These are phyloP conservation scores for Folsomia candida DNA, from an alignment of 2,888 invertebrate species.

Conservation along the genomic window DNA sequence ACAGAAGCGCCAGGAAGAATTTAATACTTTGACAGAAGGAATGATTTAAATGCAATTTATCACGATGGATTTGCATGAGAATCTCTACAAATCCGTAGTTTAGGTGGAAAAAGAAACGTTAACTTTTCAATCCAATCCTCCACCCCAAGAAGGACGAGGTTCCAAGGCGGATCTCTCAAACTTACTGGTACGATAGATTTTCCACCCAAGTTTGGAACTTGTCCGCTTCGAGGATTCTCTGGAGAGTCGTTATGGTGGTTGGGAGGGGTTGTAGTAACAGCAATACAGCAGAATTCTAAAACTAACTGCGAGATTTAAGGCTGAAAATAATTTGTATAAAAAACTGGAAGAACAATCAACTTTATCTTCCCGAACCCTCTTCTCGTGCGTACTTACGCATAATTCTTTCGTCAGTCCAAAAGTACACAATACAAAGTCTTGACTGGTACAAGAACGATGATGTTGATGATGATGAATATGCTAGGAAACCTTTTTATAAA, in stretches of 20 bases:
- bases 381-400: too few relatives aligned
- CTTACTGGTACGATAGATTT: background rate
- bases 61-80: background rate
- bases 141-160: too few relatives aligned
- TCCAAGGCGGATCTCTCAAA: too few relatives aligned
- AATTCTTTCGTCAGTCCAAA: too few relatives aligned
- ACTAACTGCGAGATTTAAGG: too few relatives aligned
- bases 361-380: too few relatives aligned
- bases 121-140: too few relatives aligned
- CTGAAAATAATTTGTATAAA: too few relatives aligned
- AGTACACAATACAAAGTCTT: background rate
- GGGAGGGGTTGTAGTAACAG: background rate
- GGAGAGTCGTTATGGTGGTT: background rate
- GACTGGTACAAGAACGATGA: background rate
- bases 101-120: background rate
- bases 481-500: background rate
- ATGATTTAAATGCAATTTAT: slow-evolving; percentile 2
- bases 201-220: background rate
- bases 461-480: slow-evolving; percentile 13
- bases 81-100: background rate
- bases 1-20: too few relatives aligned
- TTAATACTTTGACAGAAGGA: background rate
- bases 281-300: background rate
- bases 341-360: too few relatives aligned
- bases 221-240: background rate